Base-by-base conservation (phyloP, 2,113 vertebrate species). In the Strigops habroptila region DNA sequence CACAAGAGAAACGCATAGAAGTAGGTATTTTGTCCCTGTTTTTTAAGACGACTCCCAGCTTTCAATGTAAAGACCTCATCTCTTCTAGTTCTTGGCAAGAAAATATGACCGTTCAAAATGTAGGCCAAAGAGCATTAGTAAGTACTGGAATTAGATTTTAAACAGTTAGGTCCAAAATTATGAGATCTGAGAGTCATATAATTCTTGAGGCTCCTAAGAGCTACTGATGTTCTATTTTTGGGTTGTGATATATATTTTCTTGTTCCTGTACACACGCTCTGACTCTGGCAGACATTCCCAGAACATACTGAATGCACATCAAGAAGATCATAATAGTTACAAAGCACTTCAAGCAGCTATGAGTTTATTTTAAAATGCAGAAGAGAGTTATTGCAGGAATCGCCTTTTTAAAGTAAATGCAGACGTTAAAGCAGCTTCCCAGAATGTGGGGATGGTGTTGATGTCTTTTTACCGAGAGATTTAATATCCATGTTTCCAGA, bases 191-290 rank as follows among this genome's bases (percentile, higher is more conserved):
- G 2, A 25, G 13, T 31, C 13, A 24, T 1, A 0, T 22, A 77
- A 53, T 44, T 49, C 41, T 70, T 17, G 4, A 59, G 18, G 51
- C 37, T 30, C 24, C 14, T 55, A 39, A 80, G 7, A 33, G 70
- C 11, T 49, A 41, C 2, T 53, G 21, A 37, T 60, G 3, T 4
- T 52, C 0, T 18, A 2, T 1, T 27, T 73, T 7, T 33, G 1
- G 11, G 15, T 67, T 64, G 19, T 4, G 30, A 39, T n/a, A 24
- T 43, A n/a, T 82, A 2, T 71, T 86, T 60, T 77, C 14, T 39
- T 82, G 16, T 44, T 68, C 30, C 22, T 39, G 4, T 46, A 59
- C 10, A 30, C 7, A 49, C 21, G 2, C 21, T 57, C 16, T 46
- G 28, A 62, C 30, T 80, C 53, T 73, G 53, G 18, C 12, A 90